Evolutionary conservation across 2,888 invertebrate species (phyloP), one percentile per base, ranked within the genome.

Genomic region (Stomorhina lunata): DNA sequence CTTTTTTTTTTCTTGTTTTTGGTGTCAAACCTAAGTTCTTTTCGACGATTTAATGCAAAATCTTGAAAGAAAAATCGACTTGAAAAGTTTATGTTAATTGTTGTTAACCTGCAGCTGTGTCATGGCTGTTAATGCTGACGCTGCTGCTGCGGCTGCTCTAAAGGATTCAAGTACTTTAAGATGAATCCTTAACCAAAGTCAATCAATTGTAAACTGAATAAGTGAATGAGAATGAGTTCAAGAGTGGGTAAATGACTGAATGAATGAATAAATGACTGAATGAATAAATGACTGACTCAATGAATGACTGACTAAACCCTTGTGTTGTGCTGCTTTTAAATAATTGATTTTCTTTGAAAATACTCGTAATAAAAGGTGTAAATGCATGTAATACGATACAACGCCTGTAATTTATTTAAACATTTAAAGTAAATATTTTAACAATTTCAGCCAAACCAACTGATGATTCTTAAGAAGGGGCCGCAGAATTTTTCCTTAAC

Each of bases 331-430:
- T 55, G 20, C 25, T 50, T n/a, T 32, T 32, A 66, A 66, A 50
- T 68, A 53, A 68, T 68, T 68, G 25, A 68, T 37, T 48, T 66
- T 37, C 37, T 59, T 25, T 53, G 37, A 59, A 48, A 48, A 27
- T 15, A n/a, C n/a, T n/a, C n/a, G n/a, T n/a, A 37, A 29, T 37
- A n/a, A 50, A 68, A 68, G 48, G 66, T 76, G 57, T 76, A 48
- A 66, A 45, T 37, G 37, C 76, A 45, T 65, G 25, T 55, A 40
- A 55, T 32, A 22, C 32, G 7, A 53, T 17, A 34, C n/a, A 73
- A 40, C 63, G 17, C 50, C 15, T 20, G 15, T 12, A 59, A 68
- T 34, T 71, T 45, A 25, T 22, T 57, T 53, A 22, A n/a, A 22
- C 48, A 43, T 59, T 59, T 37, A 9, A 40, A 40, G 10, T 37